Conservation (phyloP, 2,888 invertebrate species). For the Crepidodera aurea region DNA sequence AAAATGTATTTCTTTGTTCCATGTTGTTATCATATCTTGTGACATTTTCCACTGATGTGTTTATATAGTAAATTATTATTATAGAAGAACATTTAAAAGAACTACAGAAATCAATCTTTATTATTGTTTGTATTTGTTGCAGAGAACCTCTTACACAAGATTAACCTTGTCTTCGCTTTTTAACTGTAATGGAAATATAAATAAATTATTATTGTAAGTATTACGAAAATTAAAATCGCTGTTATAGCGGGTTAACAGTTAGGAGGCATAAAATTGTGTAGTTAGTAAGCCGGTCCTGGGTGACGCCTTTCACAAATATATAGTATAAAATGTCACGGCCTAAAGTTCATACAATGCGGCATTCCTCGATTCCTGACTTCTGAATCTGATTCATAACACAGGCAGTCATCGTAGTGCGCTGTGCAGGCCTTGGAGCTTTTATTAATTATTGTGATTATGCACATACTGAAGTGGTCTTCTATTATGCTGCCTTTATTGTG, state of each 20-base stretch:
- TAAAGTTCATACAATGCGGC: conserved; percentile 52
- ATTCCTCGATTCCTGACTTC: conserved; percentile 45
- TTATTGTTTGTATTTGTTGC: no score
- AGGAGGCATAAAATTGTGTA: not conserved
- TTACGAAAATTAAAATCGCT: no score
- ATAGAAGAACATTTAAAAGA: no score
- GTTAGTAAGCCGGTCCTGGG: conserved; percentile 43
- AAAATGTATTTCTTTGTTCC: no score
- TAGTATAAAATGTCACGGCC: conserved; percentile 58
- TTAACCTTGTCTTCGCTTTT: no score
- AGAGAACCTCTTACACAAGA: no score
- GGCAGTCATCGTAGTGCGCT: conserved; percentile 46
- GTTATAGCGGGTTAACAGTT: not conserved
- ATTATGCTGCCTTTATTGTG: conserved; percentile 36
- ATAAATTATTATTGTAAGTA: no score
- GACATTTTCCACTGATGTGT: no score
- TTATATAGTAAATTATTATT: no score
- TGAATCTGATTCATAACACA: conserved; percentile 49
- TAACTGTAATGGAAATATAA: no score
- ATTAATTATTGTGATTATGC: conserved; percentile 53
- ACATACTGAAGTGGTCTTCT: conserved; percentile 38
- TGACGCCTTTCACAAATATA: conserved; percentile 56
- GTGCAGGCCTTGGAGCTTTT: conserved; percentile 51
- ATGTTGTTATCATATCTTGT: no score
- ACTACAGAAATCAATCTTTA: no score